Evolutionary conservation across 2,113 vertebrate species (phyloP).

Genomic region (Fulica atra): DNA sequence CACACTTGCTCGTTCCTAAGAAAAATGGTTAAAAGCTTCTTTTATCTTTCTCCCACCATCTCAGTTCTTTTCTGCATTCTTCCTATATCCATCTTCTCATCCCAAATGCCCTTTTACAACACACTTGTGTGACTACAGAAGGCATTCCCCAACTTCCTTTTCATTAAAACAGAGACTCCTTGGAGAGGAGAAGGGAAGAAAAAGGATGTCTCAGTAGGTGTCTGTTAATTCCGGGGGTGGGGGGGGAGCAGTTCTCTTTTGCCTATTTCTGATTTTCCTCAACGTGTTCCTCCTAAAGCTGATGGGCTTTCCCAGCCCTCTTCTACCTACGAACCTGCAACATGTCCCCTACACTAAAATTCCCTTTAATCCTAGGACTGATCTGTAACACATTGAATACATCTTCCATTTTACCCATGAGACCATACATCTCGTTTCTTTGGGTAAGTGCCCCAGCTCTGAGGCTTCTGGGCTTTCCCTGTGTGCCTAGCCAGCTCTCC

Average conservation of each 20-base stretch:
- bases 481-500: not conserved
- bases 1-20: not conserved
- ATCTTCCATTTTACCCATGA: too few relatives aligned
- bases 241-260: not conserved
- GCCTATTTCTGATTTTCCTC: not conserved
- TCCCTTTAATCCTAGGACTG: too few relatives aligned
- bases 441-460: too few relatives aligned
- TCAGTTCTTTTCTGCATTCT: not conserved
- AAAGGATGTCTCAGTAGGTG: not conserved
- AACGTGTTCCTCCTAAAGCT: not conserved
- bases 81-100: not conserved
- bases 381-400: too few relatives aligned
- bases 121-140: not conserved
- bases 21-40: not conserved
- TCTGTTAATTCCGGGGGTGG: not conserved
- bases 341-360: too few relatives aligned
- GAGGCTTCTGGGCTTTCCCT: too few relatives aligned
- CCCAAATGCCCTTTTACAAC: not conserved
- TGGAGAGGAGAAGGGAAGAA: not conserved
- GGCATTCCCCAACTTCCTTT: not conserved
- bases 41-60: not conserved
- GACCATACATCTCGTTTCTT: too few relatives aligned
- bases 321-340: not conserved
- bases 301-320: not conserved
- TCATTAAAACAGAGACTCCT: not conserved